A percentile compares a stretch with the other conserved stretches of the same genome.
These are phyloP conservation scores for Ceuthmochares aereus DNA, from an alignment of 2,113 vertebrate genomes.

Conservation along the genomic window DNA sequence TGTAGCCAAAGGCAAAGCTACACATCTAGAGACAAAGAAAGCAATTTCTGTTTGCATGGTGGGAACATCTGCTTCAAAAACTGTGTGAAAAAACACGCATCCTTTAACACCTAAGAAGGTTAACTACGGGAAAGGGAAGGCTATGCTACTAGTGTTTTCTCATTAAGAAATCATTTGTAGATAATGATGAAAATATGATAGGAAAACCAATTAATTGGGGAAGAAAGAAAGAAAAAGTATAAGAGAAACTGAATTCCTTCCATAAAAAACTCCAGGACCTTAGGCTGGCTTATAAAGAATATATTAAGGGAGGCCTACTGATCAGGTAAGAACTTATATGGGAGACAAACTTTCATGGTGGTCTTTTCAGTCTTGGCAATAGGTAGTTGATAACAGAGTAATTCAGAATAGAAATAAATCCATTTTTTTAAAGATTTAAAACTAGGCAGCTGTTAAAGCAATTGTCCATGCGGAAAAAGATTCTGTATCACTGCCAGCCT, in stretches of 20 bases:
- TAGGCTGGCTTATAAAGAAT: neutral
- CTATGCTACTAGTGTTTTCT: neutral
- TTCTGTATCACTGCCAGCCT: neutral
- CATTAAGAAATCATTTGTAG: neutral
- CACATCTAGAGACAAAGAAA: neutral
- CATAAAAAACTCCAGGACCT: neutral
- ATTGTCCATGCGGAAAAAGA: neutral
- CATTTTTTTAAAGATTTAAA: neutral
- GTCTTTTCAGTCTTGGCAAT: neutral
- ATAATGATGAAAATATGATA: neutral
- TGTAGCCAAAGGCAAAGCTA: neutral
- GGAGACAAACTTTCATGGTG: neutral
- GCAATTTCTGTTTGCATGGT: neutral
- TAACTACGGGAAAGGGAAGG: neutral
- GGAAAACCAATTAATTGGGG: neutral
- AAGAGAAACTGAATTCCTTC: neutral
- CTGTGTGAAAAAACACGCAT: neutral
- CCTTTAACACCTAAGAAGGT: neutral
- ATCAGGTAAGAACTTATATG: neutral
- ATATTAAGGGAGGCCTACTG: neutral
- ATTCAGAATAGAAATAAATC: neutral
- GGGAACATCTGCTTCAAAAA: neutral
- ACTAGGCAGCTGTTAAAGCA: neutral
- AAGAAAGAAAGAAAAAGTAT: neutral
- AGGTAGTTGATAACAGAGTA: neutral